phyloP scores from a whole-genome alignment of 1,140 invertebrate genomes.

The Cyrtorhinus lividipennis region DNA sequence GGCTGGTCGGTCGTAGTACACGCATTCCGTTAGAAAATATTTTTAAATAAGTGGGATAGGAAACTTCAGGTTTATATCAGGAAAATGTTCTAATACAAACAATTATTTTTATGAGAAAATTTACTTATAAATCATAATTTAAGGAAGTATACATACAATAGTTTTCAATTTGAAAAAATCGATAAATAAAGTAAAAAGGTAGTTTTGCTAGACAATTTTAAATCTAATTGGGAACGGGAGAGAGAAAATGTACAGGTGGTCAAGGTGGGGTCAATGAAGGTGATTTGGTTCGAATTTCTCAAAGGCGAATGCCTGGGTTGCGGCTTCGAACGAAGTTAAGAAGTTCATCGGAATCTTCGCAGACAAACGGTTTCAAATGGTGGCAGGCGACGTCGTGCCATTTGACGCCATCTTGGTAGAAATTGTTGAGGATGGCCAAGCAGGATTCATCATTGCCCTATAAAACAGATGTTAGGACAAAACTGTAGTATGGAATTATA shows the following conservation, averaged over 20 bases:
- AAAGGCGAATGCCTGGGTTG: slow-evolving; percentile 68
- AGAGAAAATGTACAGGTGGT: slow-evolving; percentile 5
- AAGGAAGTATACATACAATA: slow-evolving; percentile 2
- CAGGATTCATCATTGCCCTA: slow-evolving; percentile 81
- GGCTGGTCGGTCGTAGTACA: no score
- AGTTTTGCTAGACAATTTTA: neutral
- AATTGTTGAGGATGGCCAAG: slow-evolving; percentile 76
- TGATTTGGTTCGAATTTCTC: slow-evolving; percentile 29
- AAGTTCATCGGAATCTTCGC: slow-evolving; percentile 83
- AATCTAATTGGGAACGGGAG: slow-evolving; percentile 4
- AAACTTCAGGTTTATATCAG: no score
- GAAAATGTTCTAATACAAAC: no score
- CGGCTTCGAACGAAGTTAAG: slow-evolving; percentile 75
- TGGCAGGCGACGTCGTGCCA: slow-evolving; percentile 87
- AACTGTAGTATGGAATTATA: no score
- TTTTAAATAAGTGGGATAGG: no score
- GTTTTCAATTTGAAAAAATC: neutral
- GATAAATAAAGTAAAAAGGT: slow-evolving; percentile 9
- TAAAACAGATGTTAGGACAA: slow-evolving; percentile 21
- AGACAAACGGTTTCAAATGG: slow-evolving; percentile 83
- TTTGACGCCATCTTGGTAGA: slow-evolving; percentile 82
- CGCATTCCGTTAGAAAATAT: no score
- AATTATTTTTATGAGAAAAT: neutral
- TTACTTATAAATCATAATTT: slow-evolving; percentile 3
- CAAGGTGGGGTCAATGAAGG: neutral